Base-by-base conservation (phyloP, 2,888 invertebrate genomes). In the Athetis lepigone region DNA sequence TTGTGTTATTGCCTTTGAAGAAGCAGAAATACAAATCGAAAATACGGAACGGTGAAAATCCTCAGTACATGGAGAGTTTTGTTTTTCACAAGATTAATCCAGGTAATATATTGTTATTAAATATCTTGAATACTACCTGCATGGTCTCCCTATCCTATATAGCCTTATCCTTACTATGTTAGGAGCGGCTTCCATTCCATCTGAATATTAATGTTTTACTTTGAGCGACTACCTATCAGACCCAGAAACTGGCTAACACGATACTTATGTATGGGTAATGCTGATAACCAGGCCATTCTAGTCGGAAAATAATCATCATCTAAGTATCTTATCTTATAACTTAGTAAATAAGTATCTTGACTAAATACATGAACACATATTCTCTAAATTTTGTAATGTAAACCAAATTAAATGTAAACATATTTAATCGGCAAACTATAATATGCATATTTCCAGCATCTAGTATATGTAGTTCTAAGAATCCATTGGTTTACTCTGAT, bases 1-100 rank as follows among this genome's bases (percentile, higher is more conserved):
- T 99, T 79, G 96, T 99, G 47, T 96, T 99, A 84, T 92, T 99
- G 75, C 99, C 99, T 4, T 96, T 97, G 86, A 98, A 98, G 89
- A 98, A 98, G 90, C 98, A 98, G 89, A 98, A 98, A 85, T 98
- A 98, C 90, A 99, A 99, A 92, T 98, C 98, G 23, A 98, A 98
- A 93, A 98, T 98, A 71, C 96, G 98, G 61, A 97, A 97, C 60
- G 98, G 98, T 0, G 98, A 98, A 85, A 98, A 97, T 88, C 98
- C 99, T 0, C 98, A 98, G 87, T 99, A 97, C 85, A 98, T 98
- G 97, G 99, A 99, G 89, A 97, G 98, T 83, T 98, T 99, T 90
- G 96, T 98, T 42, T 96, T 99, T 80, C 98, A 97, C 88, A 97
- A 98, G 85, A 98, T 99, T 37, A 98, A 98, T 93, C 98, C 98